phyloP scores from a whole-genome alignment of 1,140 invertebrate species.

The Delia radicum region DNA sequence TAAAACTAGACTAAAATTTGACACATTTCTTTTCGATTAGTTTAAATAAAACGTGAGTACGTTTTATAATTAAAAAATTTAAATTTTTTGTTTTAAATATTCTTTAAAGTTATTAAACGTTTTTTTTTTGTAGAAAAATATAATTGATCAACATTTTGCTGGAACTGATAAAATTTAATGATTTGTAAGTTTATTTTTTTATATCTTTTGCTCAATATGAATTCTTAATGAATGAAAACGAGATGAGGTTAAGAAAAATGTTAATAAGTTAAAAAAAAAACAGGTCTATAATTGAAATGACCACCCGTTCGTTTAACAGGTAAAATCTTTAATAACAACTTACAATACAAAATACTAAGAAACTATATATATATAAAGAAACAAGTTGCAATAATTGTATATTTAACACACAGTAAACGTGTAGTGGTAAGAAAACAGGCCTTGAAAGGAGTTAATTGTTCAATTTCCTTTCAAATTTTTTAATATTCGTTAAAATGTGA shows the following conservation, averaged over 20 bases:
- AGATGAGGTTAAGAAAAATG: background rate
- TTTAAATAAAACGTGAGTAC: background rate
- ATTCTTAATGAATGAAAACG: constrained; percentile 14
- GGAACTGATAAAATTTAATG: background rate
- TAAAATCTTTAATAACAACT: background rate
- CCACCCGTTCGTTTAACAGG: constrained; percentile 9
- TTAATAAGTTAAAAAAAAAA: background rate
- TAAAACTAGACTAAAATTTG: background rate
- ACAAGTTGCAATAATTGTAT: constrained; percentile 12
- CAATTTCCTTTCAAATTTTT: no score
- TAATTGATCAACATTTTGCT: background rate
- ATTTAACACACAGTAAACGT: background rate
- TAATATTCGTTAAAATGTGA: background rate
- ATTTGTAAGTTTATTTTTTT: background rate
- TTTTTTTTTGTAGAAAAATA: no score
- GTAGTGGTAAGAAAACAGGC: background rate
- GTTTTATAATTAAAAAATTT: constrained; percentile 2
- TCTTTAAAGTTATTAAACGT: no score
- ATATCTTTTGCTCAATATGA: background rate
- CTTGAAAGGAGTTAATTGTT: no score
- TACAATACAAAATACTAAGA: background rate
- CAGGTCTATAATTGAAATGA: constrained; percentile 14
- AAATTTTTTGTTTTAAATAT: no score
- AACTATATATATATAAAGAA: background rate
- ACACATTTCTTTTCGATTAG: background rate